Base-by-base conservation (phyloP, 2,888 invertebrate species). In the Papilio gigon region DNA sequence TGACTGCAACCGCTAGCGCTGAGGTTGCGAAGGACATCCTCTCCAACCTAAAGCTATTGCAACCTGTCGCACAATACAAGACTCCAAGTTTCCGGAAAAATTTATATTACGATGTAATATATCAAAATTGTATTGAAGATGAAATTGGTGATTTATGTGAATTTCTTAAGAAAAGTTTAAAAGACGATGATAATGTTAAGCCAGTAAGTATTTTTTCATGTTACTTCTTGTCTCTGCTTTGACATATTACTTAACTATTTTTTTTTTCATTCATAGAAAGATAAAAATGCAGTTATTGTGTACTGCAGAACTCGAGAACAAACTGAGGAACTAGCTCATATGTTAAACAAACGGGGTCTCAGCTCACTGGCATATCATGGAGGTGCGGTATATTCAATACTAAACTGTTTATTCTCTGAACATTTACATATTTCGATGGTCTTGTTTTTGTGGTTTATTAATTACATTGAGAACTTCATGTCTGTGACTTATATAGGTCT, bases 221-320 rank as follows among this genome's bases (percentile, higher is more conserved):
- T 30, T n/a, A 30, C 12, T 3, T 17, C 1, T 17, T 30, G 9
- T 11, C 17, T 53, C 50, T 67, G 53, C 44, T 22, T 60, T 33
- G 40, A 53, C 59, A 37, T 56, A 22, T 33, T 66, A 12, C n/a
- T 53, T 60, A 47, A 20, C 58, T n/a, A 27, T 59, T 53, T 30
- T 53, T 58, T 44, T 62, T 53, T 58, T 44, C 59, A 74, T 35
- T 90, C 89, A 74, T 82, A 92, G 91, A 91, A 87, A 84, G 91
- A 92, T 72, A 92, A 88, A 79, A 92, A 85, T 85, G 97, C 97
- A 86, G 98, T 97, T 4, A 99, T 99, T 76, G 95, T 99, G 68
- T 99, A 99, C 86, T 99, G 99, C 84, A 94, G 99, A 71, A 98
- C 98, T 0, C 93, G 99, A 71, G 98, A 98, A 76, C 95, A 96